A percentile compares a stretch with the other conserved stretches of the same genome.
Evolutionary conservation across 2,888 invertebrate species (phyloP).

Genomic region (Trissoscelio sp.): DNA sequence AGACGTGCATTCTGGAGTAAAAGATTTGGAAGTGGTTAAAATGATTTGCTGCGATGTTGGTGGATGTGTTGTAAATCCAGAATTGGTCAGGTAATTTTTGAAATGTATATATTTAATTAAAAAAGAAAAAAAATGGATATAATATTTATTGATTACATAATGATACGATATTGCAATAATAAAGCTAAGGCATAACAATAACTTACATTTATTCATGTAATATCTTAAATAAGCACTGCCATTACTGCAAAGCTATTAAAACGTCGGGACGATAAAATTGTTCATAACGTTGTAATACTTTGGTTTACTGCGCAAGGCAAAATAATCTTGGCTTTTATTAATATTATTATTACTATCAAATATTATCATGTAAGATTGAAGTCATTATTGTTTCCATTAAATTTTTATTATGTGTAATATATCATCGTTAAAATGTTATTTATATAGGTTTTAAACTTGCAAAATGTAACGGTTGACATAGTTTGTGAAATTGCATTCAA

Average conservation of each 20-base stretch:
- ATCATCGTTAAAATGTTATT: too few species aligned
- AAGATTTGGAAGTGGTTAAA: too few species aligned
- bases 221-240: not conserved
- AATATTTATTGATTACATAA: too few species aligned
- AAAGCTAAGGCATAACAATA: too few species aligned
- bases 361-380: not conserved
- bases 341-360: not conserved
- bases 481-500: too few species aligned
- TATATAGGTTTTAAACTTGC: too few species aligned
- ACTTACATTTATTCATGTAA: not conserved
- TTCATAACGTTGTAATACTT: not conserved
- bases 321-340: not conserved
- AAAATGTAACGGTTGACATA: too few species aligned
- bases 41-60: slow-evolving; percentile 73
- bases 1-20: too few species aligned
- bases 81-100: slow-evolving; percentile 51
- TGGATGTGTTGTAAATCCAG: slow-evolving; percentile 66
- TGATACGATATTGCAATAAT: too few species aligned
- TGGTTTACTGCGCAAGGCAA: not conserved
- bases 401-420: not conserved
- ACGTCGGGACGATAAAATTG: not conserved
- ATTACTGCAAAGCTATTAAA: not conserved
- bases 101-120: not conserved
- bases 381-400: not conserved
- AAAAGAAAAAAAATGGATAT: too few species aligned